Conservation (phyloP, 2,797 vertebrate species). For the Centropyge bicolor region DNA sequence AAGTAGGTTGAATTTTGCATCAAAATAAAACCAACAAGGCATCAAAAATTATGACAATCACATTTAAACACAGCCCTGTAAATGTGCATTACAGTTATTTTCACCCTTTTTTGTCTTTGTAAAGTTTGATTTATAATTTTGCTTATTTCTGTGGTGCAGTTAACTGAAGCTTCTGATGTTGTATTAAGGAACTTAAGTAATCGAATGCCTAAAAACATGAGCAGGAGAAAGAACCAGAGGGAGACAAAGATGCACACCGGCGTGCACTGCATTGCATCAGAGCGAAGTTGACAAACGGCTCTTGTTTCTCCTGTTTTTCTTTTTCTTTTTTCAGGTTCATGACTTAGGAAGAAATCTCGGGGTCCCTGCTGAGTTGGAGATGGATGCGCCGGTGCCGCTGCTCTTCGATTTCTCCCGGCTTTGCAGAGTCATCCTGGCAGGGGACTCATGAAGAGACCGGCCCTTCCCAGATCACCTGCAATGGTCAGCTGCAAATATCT, state of each 20-base stretch:
- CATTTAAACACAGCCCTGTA: slow-evolving; percentile 11
- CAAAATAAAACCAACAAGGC: slow-evolving; percentile 24
- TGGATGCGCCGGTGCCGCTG: slow-evolving; percentile 63
- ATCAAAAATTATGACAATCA: slow-evolving; percentile 3
- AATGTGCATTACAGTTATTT: neutral
- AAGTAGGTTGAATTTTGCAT: slow-evolving; percentile 59
- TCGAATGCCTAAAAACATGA: slow-evolving; percentile 18
- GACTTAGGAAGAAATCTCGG: slow-evolving; percentile 60
- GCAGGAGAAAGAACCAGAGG: neutral
- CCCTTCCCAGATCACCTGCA: slow-evolving; percentile 64
- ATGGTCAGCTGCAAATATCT: slow-evolving; percentile 51
- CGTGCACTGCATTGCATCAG: slow-evolving; percentile 64
- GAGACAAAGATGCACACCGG: slow-evolving; percentile 50
- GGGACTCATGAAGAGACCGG: slow-evolving; percentile 49
- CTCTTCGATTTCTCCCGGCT: slow-evolving; percentile 67
- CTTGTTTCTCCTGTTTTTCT: slow-evolving; percentile 43
- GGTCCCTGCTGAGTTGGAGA: slow-evolving; percentile 73
- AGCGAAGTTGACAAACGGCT: slow-evolving; percentile 69
- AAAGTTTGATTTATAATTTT: neutral
- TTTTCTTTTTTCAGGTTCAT: slow-evolving; percentile 58
- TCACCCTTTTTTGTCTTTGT: neutral
- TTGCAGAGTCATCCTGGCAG: slow-evolving; percentile 80
- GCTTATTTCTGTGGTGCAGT: neutral
- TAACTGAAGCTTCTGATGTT: slow-evolving; percentile 1
- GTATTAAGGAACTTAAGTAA: neutral